These are phyloP conservation scores for Lasaia peninsularis DNA, from an alignment of 1,140 invertebrate species.

Conservation along the genomic window DNA sequence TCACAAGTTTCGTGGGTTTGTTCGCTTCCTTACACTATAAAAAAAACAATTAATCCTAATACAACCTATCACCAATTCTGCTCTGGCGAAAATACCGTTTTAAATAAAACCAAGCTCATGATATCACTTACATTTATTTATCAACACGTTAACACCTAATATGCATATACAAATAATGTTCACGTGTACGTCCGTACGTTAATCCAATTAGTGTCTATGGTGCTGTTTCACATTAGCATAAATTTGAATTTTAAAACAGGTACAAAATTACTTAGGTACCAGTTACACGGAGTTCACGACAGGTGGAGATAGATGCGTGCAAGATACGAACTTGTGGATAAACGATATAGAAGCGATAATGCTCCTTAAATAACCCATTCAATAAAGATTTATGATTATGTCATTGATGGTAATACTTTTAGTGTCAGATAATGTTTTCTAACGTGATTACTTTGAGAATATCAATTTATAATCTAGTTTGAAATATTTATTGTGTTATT, in stretches of 20 bases:
- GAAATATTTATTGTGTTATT: no score
- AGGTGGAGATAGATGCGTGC: constrained; percentile 23
- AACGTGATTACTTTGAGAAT: no score
- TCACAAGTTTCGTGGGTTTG: no score
- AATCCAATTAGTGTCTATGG: constrained; percentile 57
- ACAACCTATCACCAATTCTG: no score
- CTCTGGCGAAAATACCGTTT: not conserved
- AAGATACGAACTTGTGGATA: constrained; percentile 5
- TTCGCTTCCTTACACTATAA: no score
- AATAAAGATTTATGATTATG: not conserved
- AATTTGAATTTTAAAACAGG: constrained; percentile 63
- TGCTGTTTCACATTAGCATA: constrained; percentile 58
- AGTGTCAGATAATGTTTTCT: no score
- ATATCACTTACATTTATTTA: constrained; percentile 24
- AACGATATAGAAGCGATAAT: not conserved
- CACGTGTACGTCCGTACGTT: constrained; percentile 31
- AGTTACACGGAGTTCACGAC: constrained; percentile 29
- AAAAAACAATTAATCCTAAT: no score
- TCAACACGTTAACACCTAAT: constrained; percentile 35
- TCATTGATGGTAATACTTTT: no score
- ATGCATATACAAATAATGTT: constrained; percentile 38
- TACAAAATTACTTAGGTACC: constrained; percentile 44
- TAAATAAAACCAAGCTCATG: not conserved
- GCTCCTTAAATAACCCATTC: not conserved
- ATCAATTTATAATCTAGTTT: no score